These are phyloP conservation scores for Ochotona curzoniae DNA, from an alignment of 2,113 vertebrate species.

Conservation along the genomic window DNA sequence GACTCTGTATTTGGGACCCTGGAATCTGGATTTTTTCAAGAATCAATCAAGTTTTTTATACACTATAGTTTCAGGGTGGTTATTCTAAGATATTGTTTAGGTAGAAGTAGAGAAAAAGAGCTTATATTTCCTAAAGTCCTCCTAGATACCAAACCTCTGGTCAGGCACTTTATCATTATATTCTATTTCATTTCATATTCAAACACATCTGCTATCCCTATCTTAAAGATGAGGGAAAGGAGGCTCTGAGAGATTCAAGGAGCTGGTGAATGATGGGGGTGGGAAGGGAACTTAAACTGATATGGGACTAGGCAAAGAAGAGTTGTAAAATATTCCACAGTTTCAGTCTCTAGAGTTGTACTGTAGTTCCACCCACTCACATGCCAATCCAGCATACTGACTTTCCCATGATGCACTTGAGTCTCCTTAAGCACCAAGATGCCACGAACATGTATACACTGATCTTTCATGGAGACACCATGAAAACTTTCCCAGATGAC, in stretches of 20 bases:
- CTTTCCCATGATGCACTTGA: too few species aligned
- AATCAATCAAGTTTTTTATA: background rate
- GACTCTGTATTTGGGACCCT: background rate
- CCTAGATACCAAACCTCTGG: background rate
- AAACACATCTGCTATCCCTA: background rate
- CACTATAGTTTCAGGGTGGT: background rate
- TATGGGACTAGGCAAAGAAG: too few species aligned
- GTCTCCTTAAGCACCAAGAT: too few species aligned
- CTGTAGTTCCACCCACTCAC: too few species aligned
- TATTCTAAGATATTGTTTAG: background rate
- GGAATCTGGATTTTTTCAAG: background rate
- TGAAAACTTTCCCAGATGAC: too few species aligned
- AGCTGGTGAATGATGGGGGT: background rate
- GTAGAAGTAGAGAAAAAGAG: background rate
- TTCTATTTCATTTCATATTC: background rate
- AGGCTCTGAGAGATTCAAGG: background rate
- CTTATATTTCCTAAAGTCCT: slow-evolving; percentile 1
- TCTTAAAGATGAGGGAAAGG: background rate
- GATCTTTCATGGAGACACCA: too few species aligned
- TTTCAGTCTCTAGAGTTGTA: too few species aligned
- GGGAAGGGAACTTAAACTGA: background rate
- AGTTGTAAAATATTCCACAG: too few species aligned
- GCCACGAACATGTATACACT: too few species aligned
- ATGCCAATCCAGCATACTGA: too few species aligned
- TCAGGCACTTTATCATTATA: background rate